Conservation (phyloP, 1,140 invertebrate genomes). For the Hesperophylax magnus region DNA sequence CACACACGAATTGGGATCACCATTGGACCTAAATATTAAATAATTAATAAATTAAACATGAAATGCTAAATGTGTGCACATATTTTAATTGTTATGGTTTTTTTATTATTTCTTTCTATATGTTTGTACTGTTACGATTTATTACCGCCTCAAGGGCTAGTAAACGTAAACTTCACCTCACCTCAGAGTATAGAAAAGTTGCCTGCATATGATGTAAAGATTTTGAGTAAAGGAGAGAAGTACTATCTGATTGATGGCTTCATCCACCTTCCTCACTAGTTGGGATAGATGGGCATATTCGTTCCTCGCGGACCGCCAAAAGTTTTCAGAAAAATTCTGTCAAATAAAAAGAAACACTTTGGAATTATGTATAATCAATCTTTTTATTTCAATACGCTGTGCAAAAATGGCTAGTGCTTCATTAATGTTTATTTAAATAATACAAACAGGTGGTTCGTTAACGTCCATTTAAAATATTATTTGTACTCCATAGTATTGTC, state of each 20-base stretch:
- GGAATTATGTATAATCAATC: too few relatives aligned
- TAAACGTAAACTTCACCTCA: slow-evolving; percentile 60
- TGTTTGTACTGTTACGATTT: too few relatives aligned
- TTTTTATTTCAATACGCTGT: too few relatives aligned
- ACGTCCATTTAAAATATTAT: too few relatives aligned
- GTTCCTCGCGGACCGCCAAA: slow-evolving; percentile 72
- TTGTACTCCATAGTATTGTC: too few relatives aligned
- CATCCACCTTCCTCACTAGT: slow-evolving; percentile 71
- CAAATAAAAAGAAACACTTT: slow-evolving; percentile 36
- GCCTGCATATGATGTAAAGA: slow-evolving; percentile 81
- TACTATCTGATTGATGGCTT: slow-evolving; percentile 72
- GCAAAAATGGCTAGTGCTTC: too few relatives aligned
- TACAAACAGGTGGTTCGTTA: too few relatives aligned
- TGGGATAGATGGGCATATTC: slow-evolving; percentile 74
- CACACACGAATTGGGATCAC: slow-evolving; percentile 2
- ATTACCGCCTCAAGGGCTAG: too few relatives aligned
- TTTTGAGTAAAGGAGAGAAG: slow-evolving; percentile 79
- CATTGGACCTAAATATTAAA: slow-evolving; percentile 15
- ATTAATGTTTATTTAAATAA: too few relatives aligned
- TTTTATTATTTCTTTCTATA: too few relatives aligned
- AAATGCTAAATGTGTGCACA: too few relatives aligned
- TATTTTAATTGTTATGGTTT: too few relatives aligned
- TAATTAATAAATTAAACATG: background rate
- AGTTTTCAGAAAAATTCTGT: slow-evolving; percentile 73
- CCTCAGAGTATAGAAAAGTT: slow-evolving; percentile 80